Evolutionary conservation across 1,140 invertebrate species (phyloP), one percentile per base, ranked within the genome.

Genomic region (Saccostrea cuccullata): DNA sequence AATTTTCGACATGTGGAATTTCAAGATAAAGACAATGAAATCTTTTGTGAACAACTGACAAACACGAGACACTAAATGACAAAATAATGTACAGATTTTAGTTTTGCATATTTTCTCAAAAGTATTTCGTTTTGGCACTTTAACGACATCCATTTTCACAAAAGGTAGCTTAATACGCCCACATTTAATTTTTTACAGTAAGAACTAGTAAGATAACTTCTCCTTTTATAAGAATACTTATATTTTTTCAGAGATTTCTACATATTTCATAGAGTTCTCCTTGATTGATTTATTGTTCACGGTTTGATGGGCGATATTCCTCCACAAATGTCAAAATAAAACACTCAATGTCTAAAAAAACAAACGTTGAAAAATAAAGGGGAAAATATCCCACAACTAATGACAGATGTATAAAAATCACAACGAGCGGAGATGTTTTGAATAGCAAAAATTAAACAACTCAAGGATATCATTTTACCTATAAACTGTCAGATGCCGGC

Each of bases 381-480:
- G 26, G 70, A 36, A 77, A 77, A 26, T 36, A 77, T 77, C 30
- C 26, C 70, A 30, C 30, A 30, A 77, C 70, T 36, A 77, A 77
- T 77, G 70, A 77, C 70, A 77, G 70, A 77, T 77, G 70, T 30
- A 77, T 77, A 77, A 77, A 36, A 77, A 77, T 77, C 70, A 30
- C 30, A 77, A 77, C 30, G 23, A 77, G 70, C 70, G 15, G 70
- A 17, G 70, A 30, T 77, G 30, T 77, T 77, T 30, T 77, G 26
- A 77, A 77, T 77, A 77, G 70, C 70, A 26, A 77, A 77, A 77
- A 77, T 77, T 36, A 77, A 77, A 77, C 70, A 77, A 77, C 70
- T 77, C 70, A 77, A 77, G 70, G 70, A 77, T 77, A 77, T 77
- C 23, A 26, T 26, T 30, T 77, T 77, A 77, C 70, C 70, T 77